Base-by-base conservation (phyloP, 2,797 vertebrate genomes). In the Amphiprion clarkii region DNA sequence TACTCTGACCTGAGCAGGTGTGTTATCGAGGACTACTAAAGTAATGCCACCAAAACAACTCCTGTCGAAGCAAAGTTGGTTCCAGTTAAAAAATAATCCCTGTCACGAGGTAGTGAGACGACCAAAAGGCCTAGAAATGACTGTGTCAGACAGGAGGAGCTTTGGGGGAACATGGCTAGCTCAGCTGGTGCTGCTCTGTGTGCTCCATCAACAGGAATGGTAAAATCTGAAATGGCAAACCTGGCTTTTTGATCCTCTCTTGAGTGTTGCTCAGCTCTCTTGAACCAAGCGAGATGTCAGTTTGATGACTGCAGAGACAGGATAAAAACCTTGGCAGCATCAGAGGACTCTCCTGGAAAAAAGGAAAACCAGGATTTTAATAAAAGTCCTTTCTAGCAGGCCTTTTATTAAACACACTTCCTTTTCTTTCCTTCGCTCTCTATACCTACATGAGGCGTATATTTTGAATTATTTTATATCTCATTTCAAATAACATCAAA, bases 171-270 rank as follows among this genome's bases (percentile, higher is more conserved):
- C 79, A 39, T 23, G 63, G 39, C 53, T 12, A 25, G 73, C 68
- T 75, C 71, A 56, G 77, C 68, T 59, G 67, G 63, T 54, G 68
- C 27, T 79, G 62, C 52, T 31, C 62, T 61, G 52, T 78, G 76
- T 58, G 68, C 59, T 67, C 72, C 77, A 87, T 83, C 67, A 82
- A 82, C 77, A 79, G n/a, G 40, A 78, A 73, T 76, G 78, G 53
- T 77, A 68, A 77, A 85, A 86, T 85, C 16, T 75, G 62, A 83
- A 86, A 86, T 82, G 79, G 78, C 87, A 85, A 83, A 86, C 68
- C 63, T 77, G 74, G 86, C 71, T 77, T 83, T 86, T 75, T 87
- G 80, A 88, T 84, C 71, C 81, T 33, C 74, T 83, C 72, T 52
- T 46, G 82, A 79, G 85, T 51, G 17, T 78, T 80, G 53, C 68